phyloP scores from a whole-genome alignment of 2,113 vertebrate species.

The Spea bombifrons region DNA sequence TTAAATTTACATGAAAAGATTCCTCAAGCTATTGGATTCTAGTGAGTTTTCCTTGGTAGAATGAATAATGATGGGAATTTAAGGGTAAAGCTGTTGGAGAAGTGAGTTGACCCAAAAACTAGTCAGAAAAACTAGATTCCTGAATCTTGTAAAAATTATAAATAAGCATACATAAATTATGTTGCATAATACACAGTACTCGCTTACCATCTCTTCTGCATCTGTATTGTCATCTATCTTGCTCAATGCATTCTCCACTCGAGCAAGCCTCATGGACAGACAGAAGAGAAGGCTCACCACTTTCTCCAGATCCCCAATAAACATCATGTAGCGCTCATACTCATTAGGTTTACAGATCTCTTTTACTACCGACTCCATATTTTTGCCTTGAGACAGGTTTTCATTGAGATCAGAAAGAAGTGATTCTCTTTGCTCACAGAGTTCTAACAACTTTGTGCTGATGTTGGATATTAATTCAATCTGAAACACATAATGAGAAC shows the following conservation, averaged over 20 bases:
- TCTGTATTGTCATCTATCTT: slow-evolving; percentile 67
- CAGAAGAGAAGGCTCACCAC: slow-evolving; percentile 87
- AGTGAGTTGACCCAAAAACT: no score
- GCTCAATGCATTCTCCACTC: slow-evolving; percentile 81
- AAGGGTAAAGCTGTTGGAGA: no score
- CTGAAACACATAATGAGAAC: slow-evolving; percentile 50
- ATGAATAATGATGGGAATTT: no score
- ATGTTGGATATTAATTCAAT: slow-evolving; percentile 69
- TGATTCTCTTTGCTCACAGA: slow-evolving; percentile 61
- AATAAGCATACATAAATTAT: neutral
- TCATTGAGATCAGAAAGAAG: slow-evolving; percentile 60
- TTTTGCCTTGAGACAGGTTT: slow-evolving; percentile 53
- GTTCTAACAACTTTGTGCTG: slow-evolving; percentile 57
- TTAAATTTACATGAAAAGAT: no score
- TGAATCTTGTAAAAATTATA: no score
- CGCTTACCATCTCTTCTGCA: slow-evolving; percentile 82
- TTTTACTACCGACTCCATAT: slow-evolving; percentile 64
- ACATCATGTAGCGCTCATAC: slow-evolving; percentile 78
- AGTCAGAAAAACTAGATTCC: no score
- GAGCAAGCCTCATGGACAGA: slow-evolving; percentile 81
- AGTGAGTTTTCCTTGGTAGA: no score
- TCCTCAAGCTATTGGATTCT: no score
- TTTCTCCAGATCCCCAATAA: slow-evolving; percentile 87
- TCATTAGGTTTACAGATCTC: slow-evolving; percentile 73
- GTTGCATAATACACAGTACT: neutral